Conservation (phyloP, 2,113 vertebrate species). For the Malurus elegans region DNA sequence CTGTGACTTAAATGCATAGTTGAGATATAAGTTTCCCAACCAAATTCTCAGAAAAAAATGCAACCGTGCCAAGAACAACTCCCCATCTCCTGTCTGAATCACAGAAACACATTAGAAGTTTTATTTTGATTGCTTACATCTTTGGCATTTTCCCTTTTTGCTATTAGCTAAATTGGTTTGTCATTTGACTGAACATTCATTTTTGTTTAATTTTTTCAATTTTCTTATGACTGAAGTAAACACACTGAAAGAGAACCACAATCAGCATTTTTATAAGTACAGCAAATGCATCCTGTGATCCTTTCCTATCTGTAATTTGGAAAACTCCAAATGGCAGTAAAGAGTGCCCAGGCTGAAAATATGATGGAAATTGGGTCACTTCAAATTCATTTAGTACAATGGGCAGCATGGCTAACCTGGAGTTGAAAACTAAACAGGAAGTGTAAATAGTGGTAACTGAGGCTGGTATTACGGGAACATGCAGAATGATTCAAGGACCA, state of each 20-base stretch:
- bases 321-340: not conserved
- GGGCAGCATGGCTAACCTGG: not conserved
- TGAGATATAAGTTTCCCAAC: slow-evolving; percentile 32
- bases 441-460: not conserved
- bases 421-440: not conserved
- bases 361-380: not conserved
- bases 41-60: not conserved
- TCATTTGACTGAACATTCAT: not conserved
- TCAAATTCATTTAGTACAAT: not conserved
- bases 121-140: not conserved
- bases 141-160: not conserved
- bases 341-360: not conserved
- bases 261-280: not conserved
- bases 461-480: not conserved
- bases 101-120: not conserved
- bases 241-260: not conserved
- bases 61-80: slow-evolving; percentile 40
- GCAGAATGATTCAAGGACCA: not conserved
- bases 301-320: not conserved
- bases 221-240: not conserved
- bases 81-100: not conserved
- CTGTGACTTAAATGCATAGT: slow-evolving; percentile 30
- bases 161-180: not conserved
- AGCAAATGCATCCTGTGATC: not conserved
- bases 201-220: not conserved